Base-by-base conservation (phyloP, 2,113 vertebrate species). In the Ellobius talpinus region DNA sequence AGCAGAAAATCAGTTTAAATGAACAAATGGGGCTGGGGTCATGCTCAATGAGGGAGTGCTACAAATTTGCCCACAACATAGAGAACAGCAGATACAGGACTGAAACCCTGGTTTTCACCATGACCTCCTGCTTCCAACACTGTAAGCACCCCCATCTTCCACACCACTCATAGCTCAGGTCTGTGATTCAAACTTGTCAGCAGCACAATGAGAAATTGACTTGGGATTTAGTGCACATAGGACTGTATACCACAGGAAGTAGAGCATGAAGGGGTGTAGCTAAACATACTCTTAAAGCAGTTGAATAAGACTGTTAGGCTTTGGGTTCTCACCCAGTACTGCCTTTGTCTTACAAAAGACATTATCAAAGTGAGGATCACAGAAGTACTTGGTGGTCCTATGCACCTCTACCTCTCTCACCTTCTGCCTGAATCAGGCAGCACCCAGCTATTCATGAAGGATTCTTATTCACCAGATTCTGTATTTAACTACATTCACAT, bases 231-330 rank as follows among this genome's bases (percentile, higher is more conserved):
- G 29, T 52, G 91, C 0, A 52, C 0, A 1, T 7, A 19, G 65
- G 31, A 16, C 61, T 0, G 4, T 45, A 45, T 13, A 68, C 84
- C 1, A 0, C 0, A 7, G 3, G 14, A 31, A 19, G 17, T 36
- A 10, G 16, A 16, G 63, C 31, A 3, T 4, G 42, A 36, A 5
- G 21, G 39, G 73, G 7, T 10, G 0, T 42, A 55, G 65, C 29
- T n/a, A 50, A 50, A 6, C 61, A 33, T 50, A 16, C 31, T 68
- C 10, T 50, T 0, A 47, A 39, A 23, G 1, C 1, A 31, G 31
- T 0, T 36, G 61, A 78, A 74, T 58, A 58, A 68, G 82, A 31
- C 12, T 12, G 36, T 42, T 73, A 8, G 39, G 21, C 89, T 47
- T 39, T 82, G 16, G 3, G 23, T 39, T 50, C 17, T n/a, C 14